Evolutionary conservation across 2,797 vertebrate species (phyloP).

Genomic region (Sebastiscus tertius): DNA sequence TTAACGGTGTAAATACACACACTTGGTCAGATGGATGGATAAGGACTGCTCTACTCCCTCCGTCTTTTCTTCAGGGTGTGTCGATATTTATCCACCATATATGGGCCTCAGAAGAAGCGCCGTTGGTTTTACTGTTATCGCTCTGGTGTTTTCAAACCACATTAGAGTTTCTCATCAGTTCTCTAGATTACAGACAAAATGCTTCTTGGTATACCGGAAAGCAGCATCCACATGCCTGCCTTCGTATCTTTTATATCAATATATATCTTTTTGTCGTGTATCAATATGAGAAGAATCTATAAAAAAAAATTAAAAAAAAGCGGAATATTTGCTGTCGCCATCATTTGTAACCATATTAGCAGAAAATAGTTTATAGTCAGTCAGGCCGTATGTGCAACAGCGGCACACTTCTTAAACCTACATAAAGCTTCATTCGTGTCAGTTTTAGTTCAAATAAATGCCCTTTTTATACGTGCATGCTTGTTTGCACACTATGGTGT

Average conservation of each 20-base stretch:
- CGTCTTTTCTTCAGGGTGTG: background rate
- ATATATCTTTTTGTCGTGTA: background rate
- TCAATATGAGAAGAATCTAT: constrained; percentile 3
- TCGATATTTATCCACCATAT: constrained; percentile 5
- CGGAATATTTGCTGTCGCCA: background rate
- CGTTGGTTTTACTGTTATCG: constrained; percentile 1
- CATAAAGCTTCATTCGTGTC: background rate
- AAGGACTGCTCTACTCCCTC: background rate
- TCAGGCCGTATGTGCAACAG: background rate
- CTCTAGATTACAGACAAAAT: constrained; percentile 38
- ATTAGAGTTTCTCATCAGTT: constrained; percentile 14
- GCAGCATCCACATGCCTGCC: background rate
- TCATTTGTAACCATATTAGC: background rate
- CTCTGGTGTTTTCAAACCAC: constrained; percentile 39
- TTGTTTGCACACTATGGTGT: background rate
- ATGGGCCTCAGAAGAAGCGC: background rate
- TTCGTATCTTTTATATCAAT: background rate
- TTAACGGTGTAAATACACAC: background rate
- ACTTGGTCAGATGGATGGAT: constrained; percentile 16
- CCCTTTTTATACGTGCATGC: background rate
- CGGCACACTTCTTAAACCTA: background rate
- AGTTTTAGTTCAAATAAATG: background rate
- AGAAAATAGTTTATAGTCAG: background rate
- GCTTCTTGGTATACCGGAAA: constrained; percentile 63
- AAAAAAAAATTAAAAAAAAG: background rate